Base-by-base conservation (phyloP, 2,113 vertebrate genomes). In the Scalopus aquaticus region DNA sequence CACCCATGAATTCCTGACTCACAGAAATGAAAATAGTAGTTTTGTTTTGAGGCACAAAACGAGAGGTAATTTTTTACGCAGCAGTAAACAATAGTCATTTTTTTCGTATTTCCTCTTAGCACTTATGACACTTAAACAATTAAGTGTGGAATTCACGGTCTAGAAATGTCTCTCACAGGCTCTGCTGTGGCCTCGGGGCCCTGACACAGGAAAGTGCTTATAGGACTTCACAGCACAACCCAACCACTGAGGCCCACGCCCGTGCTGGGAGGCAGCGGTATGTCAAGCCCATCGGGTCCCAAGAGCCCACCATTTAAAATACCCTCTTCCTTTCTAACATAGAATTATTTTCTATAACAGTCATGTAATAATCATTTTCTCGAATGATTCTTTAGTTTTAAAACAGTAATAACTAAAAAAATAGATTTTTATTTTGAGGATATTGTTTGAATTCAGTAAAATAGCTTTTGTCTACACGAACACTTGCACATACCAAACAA, bases 191-290 rank as follows among this genome's bases (percentile, higher is more conserved):
- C n/a, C n/a, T n/a, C n/a, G n/a, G n/a, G n/a, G n/a, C n/a, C n/a
- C n/a, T n/a, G n/a, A n/a, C n/a, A n/a, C n/a, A n/a, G n/a, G n/a
- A n/a, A n/a, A n/a, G n/a, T n/a, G n/a, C n/a, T n/a, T n/a, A n/a
- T n/a, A n/a, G n/a, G n/a, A n/a, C n/a, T n/a, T 24, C 46, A 24
- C 35, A 13, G 11, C 16, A 3, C 1, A 6, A 24, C 28, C 35
- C 35, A 28, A 0, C 20, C 1, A 1, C 37, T 8, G 28, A 12
- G 15, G 67, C 11, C 2, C 7, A 2, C 4, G 37, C 8, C 39
- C 9, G 3, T 32, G 10, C 4, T 1, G 15, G 62, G 49, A 42
- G 3, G 39, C 56, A 35, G 51, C 0, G 1, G 3, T 0, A 0
- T 1, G 70, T 64, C 64, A 44, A 39, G 35, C n/a, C 39, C 22